phyloP scores from a whole-genome alignment of 2,888 invertebrate species.

The Ptychoptera albimana region DNA sequence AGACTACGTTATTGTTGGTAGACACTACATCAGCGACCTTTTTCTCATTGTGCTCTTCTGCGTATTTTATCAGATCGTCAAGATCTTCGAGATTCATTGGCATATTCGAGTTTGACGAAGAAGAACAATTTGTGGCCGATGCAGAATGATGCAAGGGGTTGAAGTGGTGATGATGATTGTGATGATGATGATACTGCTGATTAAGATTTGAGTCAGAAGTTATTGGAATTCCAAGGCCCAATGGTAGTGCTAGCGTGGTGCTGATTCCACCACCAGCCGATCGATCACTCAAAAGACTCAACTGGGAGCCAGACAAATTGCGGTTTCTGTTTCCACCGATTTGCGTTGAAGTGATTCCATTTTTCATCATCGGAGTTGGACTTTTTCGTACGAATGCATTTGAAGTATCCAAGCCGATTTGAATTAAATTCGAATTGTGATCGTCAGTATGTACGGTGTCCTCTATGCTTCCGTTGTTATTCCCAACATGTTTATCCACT shows the following conservation, averaged over 20 bases:
- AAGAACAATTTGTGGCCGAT: not conserved
- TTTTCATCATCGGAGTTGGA: conserved; percentile 32
- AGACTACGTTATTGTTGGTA: conserved; percentile 13
- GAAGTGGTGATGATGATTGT: conserved; percentile 4
- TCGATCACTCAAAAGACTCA: conserved; percentile 24
- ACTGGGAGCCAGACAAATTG: conserved; percentile 28
- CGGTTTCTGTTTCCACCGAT: conserved; percentile 9
- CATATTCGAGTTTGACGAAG: conserved; percentile 30
- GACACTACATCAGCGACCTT: too few relatives aligned
- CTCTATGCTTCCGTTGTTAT: conserved; percentile 37
- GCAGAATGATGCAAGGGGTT: too few relatives aligned
- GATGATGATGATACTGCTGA: conserved; percentile 13
- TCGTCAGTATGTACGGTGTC: conserved; percentile 29
- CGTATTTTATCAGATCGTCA: conserved; percentile 53
- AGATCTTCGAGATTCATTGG: conserved; percentile 53
- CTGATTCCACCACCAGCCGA: conserved; percentile 18
- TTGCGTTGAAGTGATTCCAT: conserved; percentile 10
- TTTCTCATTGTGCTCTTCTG: conserved; percentile 49
- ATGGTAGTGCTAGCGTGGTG: conserved; percentile 19
- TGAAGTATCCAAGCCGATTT: conserved; percentile 41
- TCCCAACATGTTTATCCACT: conserved; percentile 25
- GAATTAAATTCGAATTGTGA: conserved; percentile 39
- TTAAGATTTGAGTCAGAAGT: conserved; percentile 5
- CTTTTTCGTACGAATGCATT: conserved; percentile 36
- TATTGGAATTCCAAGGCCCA: conserved; percentile 31